These are phyloP conservation scores for Limnephilus rhombicus DNA, from an alignment of 2,888 invertebrate genomes.

Conservation along the genomic window DNA sequence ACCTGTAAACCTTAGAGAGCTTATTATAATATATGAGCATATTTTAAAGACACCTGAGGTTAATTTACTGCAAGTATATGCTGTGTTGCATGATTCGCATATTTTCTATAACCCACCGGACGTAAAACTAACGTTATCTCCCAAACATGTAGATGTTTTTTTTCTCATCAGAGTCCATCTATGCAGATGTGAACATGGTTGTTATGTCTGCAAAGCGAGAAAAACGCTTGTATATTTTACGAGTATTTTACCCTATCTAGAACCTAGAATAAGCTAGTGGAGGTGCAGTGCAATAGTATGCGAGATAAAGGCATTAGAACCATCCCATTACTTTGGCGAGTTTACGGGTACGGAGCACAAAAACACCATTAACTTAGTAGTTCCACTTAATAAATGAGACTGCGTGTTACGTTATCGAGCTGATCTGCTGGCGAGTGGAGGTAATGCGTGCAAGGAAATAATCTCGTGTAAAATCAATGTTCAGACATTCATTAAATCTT, in stretches of 20 bases:
- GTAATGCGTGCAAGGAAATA: conserved; percentile 61
- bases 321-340: conserved; percentile 23
- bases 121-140: background rate
- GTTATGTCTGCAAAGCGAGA: background rate
- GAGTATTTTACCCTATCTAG: background rate
- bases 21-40: background rate
- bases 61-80: background rate
- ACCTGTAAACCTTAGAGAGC: background rate
- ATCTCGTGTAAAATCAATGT: conserved; percentile 65
- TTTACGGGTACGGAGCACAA: conserved; percentile 56
- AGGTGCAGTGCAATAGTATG: conserved; percentile 3
- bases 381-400: conserved; percentile 53
- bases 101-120: background rate
- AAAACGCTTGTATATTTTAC: background rate
- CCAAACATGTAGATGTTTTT: background rate
- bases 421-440: conserved; percentile 52
- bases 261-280: background rate
- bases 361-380: conserved; percentile 59
- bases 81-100: background rate
- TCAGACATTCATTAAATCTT: conserved; percentile 66
- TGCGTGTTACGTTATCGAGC: conserved; percentile 55
- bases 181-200: background rate
- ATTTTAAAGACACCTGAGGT: background rate
- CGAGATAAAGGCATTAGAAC: conserved; percentile 5
- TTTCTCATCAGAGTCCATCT: background rate